phyloP scores from a whole-genome alignment of 2,797 vertebrate genomes.

The Phataginus tetradactyla region DNA sequence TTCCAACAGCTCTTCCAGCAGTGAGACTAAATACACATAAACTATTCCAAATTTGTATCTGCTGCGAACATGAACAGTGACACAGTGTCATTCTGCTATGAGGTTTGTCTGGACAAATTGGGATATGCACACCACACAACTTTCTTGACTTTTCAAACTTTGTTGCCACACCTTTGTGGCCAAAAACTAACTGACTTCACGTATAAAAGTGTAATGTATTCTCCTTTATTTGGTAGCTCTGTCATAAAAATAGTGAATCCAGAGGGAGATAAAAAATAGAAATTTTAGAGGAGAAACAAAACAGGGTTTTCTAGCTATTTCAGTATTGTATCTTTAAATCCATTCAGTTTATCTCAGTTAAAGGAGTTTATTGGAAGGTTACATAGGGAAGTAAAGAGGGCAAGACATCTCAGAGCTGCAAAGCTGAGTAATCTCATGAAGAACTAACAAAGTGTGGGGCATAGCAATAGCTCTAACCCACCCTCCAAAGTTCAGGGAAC shows the following conservation, averaged over 20 bases:
- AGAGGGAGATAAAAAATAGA: background rate
- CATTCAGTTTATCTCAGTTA: background rate
- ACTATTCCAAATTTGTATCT: conserved; percentile 61
- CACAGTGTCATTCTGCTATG: background rate
- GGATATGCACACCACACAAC: background rate
- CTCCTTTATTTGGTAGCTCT: background rate
- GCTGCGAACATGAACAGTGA: conserved; percentile 12
- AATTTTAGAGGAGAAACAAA: background rate
- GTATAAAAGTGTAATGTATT: background rate
- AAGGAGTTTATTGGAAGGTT: background rate
- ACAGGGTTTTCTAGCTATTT: background rate
- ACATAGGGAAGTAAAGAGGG: background rate
- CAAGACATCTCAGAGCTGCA: background rate
- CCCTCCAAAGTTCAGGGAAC: background rate
- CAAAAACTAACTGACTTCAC: background rate
- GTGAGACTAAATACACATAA: conserved; percentile 65
- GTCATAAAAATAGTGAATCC: background rate
- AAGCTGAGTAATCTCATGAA: background rate
- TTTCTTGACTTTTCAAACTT: background rate
- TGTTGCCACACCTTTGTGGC: background rate
- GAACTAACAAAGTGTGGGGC: accelerated
- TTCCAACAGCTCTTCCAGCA: conserved; percentile 66
- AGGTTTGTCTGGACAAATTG: background rate
- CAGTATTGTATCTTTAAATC: background rate
- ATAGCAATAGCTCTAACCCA: background rate